phyloP scores from a whole-genome alignment of 1,140 invertebrate genomes.

The Listronotus oregonensis region DNA sequence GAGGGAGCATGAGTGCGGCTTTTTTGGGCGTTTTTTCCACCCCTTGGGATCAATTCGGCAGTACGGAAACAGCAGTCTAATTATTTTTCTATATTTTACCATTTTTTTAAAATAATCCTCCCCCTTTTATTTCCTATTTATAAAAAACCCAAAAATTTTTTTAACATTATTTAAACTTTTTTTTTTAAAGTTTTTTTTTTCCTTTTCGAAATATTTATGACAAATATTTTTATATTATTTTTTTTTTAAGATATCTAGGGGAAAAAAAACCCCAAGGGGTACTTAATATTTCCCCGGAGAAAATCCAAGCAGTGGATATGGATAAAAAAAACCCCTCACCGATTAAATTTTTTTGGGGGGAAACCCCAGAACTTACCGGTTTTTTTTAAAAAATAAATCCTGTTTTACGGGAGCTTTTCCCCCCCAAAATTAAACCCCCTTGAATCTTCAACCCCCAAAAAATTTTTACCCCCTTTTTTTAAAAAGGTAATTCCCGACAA shows the following conservation, averaged over 20 bases:
- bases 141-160: too few relatives aligned
- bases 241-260: conserved; percentile 73
- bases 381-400: conserved; percentile 85
- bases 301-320: conserved; percentile 86
- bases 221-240: too few relatives aligned
- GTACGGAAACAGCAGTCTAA: too few relatives aligned
- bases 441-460: conserved; percentile 73
- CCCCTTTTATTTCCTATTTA: too few relatives aligned
- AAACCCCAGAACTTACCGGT: conserved; percentile 75
- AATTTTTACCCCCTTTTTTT: conserved; percentile 65
- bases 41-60: too few relatives aligned
- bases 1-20: too few relatives aligned
- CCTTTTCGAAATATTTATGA: too few relatives aligned
- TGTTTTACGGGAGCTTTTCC: conserved; percentile 75
- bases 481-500: conserved; percentile 70
- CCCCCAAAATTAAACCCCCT: conserved; percentile 79
- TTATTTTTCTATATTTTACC: too few relatives aligned
- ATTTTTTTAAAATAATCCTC: too few relatives aligned
- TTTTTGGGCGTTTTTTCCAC: too few relatives aligned
- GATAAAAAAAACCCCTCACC: conserved; percentile 83
- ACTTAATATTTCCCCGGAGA: conserved; percentile 81
- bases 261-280: conserved; percentile 80
- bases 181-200: too few relatives aligned
- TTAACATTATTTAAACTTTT: too few relatives aligned
- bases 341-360: conserved; percentile 79